Base-by-base conservation (phyloP, 2,797 vertebrate genomes). In the Vespertilio murinus region DNA sequence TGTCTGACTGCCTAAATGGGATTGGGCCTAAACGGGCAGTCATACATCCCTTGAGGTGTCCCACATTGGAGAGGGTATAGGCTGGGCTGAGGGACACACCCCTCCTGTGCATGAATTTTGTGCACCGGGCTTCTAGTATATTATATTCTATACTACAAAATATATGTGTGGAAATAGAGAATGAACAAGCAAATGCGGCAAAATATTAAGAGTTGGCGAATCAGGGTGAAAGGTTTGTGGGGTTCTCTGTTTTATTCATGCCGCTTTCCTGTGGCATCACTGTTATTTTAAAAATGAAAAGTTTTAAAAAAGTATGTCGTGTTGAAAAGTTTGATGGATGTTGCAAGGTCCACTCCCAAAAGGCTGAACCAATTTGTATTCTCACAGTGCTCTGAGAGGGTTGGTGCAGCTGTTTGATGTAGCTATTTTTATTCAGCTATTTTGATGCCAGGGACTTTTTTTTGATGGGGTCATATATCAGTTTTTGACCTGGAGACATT, bases 401-500 rank as follows among this genome's bases (percentile, higher is more conserved):
- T 84, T 91, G 75, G 77, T 73, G 71, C 95, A 95, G 96, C 96
- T 97, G 84, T 95, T 83, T 85, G 90, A 85, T 79, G 95, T 14
- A 79, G 94, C 95, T 95, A 90, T 96, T 97, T 96, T 96, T 96
- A 96, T 93, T 74, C 64, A 45, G 73, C 91, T 96, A 40, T 94
- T 97, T 96, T 94, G 94, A 92, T 96, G 73, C 69, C 89, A 93
- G 77, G 81, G 73, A 94, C 79, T 96, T 96, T 93, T 69, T 92
- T 93, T 69, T 77, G 95, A 95, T 96, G 96, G 90, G 87, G 96
- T 96, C 95, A 91, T 96, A 93, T 90, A 97, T 97, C 93, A 96
- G 56, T 92, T 94, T 94, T 95, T 96, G 93, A 97, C 95, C 95
- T 88, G 84, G 74, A 93, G 94, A 95, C 64, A 75, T 95, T 95